phyloP scores from a whole-genome alignment of 2,888 invertebrate genomes.

The Drosophila paranaensis region DNA sequence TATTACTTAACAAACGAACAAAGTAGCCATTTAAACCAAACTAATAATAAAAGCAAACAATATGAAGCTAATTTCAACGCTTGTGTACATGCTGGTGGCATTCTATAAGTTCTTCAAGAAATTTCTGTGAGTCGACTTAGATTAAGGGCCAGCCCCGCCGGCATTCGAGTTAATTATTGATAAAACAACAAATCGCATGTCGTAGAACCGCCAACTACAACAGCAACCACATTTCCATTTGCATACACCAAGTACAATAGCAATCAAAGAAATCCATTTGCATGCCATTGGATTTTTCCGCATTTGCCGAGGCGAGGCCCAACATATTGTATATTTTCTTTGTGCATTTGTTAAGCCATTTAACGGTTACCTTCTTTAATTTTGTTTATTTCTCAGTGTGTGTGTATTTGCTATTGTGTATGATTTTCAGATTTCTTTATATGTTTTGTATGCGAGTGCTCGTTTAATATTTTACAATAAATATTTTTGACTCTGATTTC shows the following conservation, averaged over 20 bases:
- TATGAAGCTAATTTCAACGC: conserved; percentile 72
- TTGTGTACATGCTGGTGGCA: conserved; percentile 67
- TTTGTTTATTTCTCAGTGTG: conserved; percentile 29
- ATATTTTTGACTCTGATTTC: conserved; percentile 31
- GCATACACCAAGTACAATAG: conserved; percentile 1
- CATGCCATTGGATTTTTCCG: conserved; percentile 32
- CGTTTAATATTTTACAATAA: conserved; percentile 35
- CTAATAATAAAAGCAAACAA: background rate
- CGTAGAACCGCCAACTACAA: conserved; percentile 4
- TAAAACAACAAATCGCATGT: conserved; percentile 43
- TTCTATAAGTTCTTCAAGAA: conserved; percentile 74
- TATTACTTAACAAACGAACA: background rate
- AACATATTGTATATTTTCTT: conserved; percentile 19
- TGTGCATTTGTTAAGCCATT: conserved; percentile 27
- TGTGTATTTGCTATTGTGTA: background rate
- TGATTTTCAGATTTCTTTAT: too few species aligned
- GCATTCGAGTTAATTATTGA: conserved; percentile 40
- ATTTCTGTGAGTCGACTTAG: conserved; percentile 62
- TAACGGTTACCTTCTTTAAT: conserved; percentile 25
- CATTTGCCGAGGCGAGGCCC: conserved; percentile 16
- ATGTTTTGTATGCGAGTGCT: conserved; percentile 2
- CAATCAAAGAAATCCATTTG: conserved; percentile 17
- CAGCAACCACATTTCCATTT: background rate
- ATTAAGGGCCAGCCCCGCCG: background rate
- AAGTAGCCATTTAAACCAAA: background rate